Percentiles rank a stretch among this genome's conserved stretches.
Evolutionary conservation across 2,888 invertebrate species (phyloP).

Genomic region (Trichacis sp.): DNA sequence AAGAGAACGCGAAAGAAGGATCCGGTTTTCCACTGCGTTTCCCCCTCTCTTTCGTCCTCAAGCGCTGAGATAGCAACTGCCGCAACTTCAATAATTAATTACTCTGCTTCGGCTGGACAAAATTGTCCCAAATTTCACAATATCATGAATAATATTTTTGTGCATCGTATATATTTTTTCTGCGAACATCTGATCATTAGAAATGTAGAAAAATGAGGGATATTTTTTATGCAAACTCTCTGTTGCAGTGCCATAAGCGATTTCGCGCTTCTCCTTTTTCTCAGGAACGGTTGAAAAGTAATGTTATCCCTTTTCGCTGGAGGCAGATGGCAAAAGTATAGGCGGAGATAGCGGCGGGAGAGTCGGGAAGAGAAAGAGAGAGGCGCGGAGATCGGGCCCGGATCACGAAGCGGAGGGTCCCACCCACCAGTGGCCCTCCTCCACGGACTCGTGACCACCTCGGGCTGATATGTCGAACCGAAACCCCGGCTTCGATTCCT

Average conservation of each 20-base stretch:
- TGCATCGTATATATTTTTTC: no score
- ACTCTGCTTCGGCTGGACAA: no score
- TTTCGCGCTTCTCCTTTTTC: conserved; percentile 28
- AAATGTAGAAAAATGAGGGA: no score
- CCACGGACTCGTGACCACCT: conserved; percentile 67
- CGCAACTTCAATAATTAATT: no score
- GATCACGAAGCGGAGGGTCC: conserved; percentile 62
- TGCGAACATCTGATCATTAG: no score
- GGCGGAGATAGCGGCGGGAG: conserved; percentile 23
- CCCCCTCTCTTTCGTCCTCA: no score
- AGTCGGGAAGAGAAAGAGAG: conserved; percentile 20
- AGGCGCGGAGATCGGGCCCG: conserved; percentile 39
- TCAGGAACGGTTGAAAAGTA: conserved; percentile 33
- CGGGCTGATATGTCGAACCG: conserved; percentile 68
- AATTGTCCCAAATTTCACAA: no score
- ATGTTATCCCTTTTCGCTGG: conserved; percentile 29
- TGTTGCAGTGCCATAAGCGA: conserved; percentile 29
- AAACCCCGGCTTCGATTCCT: conserved; percentile 60
- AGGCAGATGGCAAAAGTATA: conserved; percentile 41
- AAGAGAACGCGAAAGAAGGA: no score
- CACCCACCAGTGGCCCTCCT: conserved; percentile 64
- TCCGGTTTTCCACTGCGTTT: no score
- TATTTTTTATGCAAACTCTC: no score
- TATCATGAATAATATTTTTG: no score
- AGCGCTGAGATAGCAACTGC: no score